Base-by-base conservation (phyloP, 2,797 vertebrate genomes). In the Dromococcyx pavoninus region DNA sequence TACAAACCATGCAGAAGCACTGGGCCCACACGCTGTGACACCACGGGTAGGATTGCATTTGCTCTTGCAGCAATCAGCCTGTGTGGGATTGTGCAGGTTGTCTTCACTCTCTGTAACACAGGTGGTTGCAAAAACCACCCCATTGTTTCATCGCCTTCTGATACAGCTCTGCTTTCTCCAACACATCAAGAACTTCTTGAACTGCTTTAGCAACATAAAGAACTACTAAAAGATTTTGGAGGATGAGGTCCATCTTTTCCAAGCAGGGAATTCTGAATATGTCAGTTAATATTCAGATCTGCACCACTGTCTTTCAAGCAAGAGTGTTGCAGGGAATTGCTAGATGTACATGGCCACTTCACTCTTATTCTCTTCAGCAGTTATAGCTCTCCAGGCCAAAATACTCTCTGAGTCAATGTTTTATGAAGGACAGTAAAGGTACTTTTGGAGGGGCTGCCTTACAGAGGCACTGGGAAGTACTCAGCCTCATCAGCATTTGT, bases 71-170 rank as follows among this genome's bases (percentile, higher is more conserved):
- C 13, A 21, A 51, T 35, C 30, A 19, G 30, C 30, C 33, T 19
- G 32, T 0, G 2, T 9, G 22, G 66, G 46, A 19, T 11, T 32
- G n/a, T 35, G 10, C 16, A 5, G 60, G 41, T 48, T 1, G 1
- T 27, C 73, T 50, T 19, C 17, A 21, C 32, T n/a, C 30, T 30
- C n/a, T 17, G 0, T 5, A 23, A 16, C 46, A 43, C 8, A 10
- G 61, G 6, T 13, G 19, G 39, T 17, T 69, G 39, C 58, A 48
- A 65, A 46, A 43, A 6, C n/a, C 50, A 19, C 16, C 21, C 25
- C 51, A 25, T 54, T 62, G 21, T 54, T 27, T 24, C 33, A 43
- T 39, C 61, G 43, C 60, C 84, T 77, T 60, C 35, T 61, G 35
- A 23, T n/a, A 8, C 16, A 25, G 72, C 18, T 51, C 57, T 43